Conservation (phyloP, 2,113 vertebrate genomes). For the Esox niger region DNA sequence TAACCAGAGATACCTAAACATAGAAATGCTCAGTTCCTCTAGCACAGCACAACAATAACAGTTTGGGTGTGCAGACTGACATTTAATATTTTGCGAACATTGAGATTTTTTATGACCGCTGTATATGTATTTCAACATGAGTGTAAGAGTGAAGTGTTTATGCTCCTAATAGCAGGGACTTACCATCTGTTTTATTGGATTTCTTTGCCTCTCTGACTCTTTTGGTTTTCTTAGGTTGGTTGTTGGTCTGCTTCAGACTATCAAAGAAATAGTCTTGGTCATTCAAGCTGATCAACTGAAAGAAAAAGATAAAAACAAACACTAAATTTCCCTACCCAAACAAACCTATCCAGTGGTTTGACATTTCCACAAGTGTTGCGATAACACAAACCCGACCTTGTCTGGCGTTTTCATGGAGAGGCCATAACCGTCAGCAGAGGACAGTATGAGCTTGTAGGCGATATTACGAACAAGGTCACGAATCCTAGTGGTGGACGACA, state of each 20-base stretch:
- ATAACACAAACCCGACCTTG: conserved; percentile 73
- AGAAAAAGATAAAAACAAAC: neutral
- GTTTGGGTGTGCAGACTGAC: too few species aligned
- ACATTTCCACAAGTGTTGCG: neutral
- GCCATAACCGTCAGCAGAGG: conserved; percentile 84
- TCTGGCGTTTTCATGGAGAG: conserved; percentile 86
- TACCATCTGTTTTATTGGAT: neutral
- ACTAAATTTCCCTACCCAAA: neutral
- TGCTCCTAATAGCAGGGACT: neutral
- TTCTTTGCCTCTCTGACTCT: conserved; percentile 79
- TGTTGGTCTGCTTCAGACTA: conserved; percentile 79
- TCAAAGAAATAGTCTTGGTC: conserved; percentile 92
- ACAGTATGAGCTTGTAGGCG: conserved; percentile 69
- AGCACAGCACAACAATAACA: too few species aligned
- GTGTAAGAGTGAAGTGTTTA: too few species aligned
- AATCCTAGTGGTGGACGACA: conserved; percentile 78
- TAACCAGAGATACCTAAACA: too few species aligned
- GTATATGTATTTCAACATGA: too few species aligned
- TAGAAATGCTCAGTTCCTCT: too few species aligned
- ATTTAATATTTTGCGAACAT: too few species aligned
- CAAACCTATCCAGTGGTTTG: neutral
- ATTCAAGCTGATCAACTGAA: conserved; percentile 81
- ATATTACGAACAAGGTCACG: conserved; percentile 76
- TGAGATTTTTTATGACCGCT: too few species aligned
- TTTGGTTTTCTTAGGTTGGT: conserved; percentile 78